A percentile compares a stretch with the other conserved stretches of the same genome.
Evolutionary conservation across 2,797 vertebrate genomes (phyloP).

Genomic region (Arrhamphus sclerolepis): DNA sequence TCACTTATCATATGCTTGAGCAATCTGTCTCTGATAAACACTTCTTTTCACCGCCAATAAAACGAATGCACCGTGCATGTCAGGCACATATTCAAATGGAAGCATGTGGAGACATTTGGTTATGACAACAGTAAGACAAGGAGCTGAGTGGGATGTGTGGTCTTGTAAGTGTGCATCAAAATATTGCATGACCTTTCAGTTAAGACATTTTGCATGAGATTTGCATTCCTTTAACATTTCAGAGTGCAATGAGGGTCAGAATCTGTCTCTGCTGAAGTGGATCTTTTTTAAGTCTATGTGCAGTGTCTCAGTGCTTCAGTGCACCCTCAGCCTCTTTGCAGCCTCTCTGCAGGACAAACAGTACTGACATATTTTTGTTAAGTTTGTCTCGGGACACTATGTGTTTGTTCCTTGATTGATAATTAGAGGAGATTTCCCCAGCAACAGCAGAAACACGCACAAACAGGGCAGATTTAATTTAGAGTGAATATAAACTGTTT

Average conservation of each 20-base stretch:
- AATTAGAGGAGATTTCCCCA: not conserved
- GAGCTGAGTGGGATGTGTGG: conserved; percentile 26
- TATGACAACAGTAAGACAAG: conserved; percentile 43
- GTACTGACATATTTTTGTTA: not conserved
- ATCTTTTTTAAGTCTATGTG: too few relatives aligned
- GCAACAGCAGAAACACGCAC: conserved; percentile 1
- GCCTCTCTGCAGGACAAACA: not conserved
- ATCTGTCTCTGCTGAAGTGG: conserved; percentile 12
- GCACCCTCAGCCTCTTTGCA: too few relatives aligned
- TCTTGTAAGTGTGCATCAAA: conserved; percentile 50
- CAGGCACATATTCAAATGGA: conserved; percentile 51
- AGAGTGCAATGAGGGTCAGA: conserved; percentile 37
- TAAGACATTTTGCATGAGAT: conserved; percentile 62
- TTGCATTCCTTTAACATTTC: conserved; percentile 70
- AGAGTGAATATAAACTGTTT: too few relatives aligned
- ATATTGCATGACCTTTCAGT: conserved; percentile 69
- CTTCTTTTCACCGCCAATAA: conserved; percentile 44
- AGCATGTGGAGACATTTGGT: conserved; percentile 47
- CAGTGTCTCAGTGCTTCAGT: too few relatives aligned
- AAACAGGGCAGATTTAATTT: not conserved
- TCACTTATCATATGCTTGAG: not conserved
- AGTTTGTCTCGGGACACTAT: conserved; percentile 2
- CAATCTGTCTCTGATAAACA: conserved; percentile 23
- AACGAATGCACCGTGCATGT: conserved; percentile 43
- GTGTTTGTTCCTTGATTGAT: conserved; percentile 6